These are phyloP conservation scores for Rhodinocichla rosea DNA, from an alignment of 2,113 vertebrate genomes.

Conservation along the genomic window DNA sequence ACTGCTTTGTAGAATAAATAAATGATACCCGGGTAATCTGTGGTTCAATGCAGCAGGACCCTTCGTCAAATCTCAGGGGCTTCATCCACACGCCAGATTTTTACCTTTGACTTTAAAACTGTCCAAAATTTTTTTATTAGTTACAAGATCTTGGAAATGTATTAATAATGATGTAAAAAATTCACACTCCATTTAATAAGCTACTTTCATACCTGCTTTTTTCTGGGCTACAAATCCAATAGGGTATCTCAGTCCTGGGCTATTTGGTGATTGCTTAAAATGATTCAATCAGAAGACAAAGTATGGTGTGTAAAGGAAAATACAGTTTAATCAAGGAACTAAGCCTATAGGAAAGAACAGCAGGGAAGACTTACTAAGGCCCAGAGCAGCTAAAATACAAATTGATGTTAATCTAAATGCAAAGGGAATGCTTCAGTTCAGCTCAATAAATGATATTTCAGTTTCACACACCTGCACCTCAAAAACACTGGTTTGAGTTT, in stretches of 20 bases:
- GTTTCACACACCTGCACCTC: background rate
- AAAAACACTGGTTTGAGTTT: background rate
- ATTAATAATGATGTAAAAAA: background rate
- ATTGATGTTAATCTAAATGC: background rate
- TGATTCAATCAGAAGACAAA: background rate
- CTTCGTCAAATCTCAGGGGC: background rate
- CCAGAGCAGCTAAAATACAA: background rate
- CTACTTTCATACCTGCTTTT: background rate
- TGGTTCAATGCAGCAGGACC: background rate
- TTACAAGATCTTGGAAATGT: background rate
- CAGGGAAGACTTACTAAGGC: background rate
- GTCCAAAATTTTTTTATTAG: background rate
- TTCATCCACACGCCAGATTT: rapidly evolving
- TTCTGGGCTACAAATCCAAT: background rate
- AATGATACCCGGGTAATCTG: background rate
- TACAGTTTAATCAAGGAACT: background rate
- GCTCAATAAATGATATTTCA: background rate
- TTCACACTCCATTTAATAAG: background rate
- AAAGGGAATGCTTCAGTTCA: background rate
- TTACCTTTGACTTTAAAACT: background rate
- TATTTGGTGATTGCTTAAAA: background rate
- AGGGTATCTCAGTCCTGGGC: background rate
- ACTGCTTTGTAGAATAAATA: background rate
- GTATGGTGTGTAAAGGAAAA: rapidly evolving
- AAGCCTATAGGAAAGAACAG: background rate